Percentiles rank a stretch among this genome's conserved stretches.
Evolutionary conservation across 2,113 vertebrate genomes (phyloP).

Genomic region (Dendrocopos noguchii): DNA sequence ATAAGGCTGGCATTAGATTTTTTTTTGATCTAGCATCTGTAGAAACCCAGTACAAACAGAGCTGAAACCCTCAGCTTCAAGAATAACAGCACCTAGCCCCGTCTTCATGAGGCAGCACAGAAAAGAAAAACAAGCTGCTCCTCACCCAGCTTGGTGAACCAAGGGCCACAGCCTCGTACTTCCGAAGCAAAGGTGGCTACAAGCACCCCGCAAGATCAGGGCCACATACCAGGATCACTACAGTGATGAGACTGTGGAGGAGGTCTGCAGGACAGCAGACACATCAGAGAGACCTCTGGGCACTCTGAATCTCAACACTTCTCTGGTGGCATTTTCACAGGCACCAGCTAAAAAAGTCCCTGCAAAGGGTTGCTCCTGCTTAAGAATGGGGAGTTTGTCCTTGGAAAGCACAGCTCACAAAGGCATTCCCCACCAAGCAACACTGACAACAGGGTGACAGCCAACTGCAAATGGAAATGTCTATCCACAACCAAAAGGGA

Average conservation of each 20-base stretch:
- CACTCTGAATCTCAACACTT: background rate
- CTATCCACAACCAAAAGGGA: background rate
- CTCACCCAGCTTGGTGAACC: background rate
- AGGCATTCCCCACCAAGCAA: background rate
- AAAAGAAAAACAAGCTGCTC: background rate
- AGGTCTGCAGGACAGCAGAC: background rate
- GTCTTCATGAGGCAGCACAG: background rate
- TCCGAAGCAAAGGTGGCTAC: background rate
- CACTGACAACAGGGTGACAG: background rate
- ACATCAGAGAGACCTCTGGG: background rate
- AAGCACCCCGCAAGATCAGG: background rate
- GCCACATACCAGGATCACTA: background rate
- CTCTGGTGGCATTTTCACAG: background rate
- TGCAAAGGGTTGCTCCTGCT: background rate
- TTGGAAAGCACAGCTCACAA: background rate
- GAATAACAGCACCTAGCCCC: background rate
- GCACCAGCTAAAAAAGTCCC: background rate
- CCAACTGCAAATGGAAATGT: accelerated
- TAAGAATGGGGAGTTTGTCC: accelerated
- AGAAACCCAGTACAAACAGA: background rate
- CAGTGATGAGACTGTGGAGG: background rate
- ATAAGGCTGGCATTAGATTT: background rate
- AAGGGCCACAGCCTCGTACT: accelerated
- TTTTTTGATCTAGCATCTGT: background rate
- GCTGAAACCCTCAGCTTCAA: accelerated